phyloP scores from a whole-genome alignment of 2,113 vertebrate genomes.

The Alosa alosa region DNA sequence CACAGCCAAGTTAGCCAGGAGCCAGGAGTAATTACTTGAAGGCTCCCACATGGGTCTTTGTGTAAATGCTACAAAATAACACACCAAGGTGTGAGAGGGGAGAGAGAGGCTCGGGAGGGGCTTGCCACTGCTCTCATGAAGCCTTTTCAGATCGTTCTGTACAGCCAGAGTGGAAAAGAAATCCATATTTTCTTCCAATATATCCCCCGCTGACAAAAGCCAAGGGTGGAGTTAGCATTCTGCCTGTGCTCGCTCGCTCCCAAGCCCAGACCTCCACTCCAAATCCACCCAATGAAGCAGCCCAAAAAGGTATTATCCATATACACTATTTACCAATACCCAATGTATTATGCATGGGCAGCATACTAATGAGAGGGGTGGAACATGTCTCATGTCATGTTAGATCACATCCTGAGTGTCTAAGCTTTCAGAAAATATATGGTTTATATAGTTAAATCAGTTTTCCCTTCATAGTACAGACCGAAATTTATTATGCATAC shows the following conservation, averaged over 20 bases:
- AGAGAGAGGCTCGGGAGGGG: background rate
- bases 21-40: conserved; percentile 56
- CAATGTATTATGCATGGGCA: no score
- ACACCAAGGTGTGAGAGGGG: conserved; percentile 31
- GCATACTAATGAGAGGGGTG: no score
- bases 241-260: background rate
- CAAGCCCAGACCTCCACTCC: background rate
- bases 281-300: background rate
- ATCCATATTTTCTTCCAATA: background rate
- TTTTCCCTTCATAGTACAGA: no score
- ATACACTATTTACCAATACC: no score
- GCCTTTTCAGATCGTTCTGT: background rate
- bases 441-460: no score
- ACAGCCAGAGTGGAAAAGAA: background rate
- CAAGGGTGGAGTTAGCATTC: conserved; percentile 35
- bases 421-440: no score
- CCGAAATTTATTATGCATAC: no score
- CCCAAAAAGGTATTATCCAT: no score
- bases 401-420: no score
- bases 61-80: conserved; percentile 33
- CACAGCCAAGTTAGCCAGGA: conserved; percentile 44
- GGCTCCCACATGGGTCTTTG: conserved; percentile 34
- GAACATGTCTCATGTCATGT: no score
- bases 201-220: background rate
- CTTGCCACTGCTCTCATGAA: background rate